Base-by-base conservation (phyloP, 2,797 vertebrate species). In the Ambastaia sidthimunki region DNA sequence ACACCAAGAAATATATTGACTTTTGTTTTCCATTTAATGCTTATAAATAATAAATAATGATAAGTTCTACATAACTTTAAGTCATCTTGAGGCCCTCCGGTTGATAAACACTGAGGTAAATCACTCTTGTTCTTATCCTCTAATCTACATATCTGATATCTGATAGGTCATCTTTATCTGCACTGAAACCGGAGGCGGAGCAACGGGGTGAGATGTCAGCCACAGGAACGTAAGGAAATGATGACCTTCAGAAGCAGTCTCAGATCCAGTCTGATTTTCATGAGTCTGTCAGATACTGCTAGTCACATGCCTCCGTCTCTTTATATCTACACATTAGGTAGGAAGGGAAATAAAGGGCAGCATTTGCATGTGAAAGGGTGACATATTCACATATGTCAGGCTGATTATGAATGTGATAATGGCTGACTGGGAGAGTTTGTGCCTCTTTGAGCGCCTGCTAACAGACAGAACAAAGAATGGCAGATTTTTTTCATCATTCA, bases 161-260 rank as follows among this genome's bases (percentile, higher is more conserved):
- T 31, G 25, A 60, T 65, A 78, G 77, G 67, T 72, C 71, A 77
- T 80, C 62, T 55, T 77, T 80, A 76, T 76, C 74, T 15, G 44
- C 28, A 50, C 69, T 19, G 34, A 34, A 76, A 71, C 47, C 65
- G 71, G 85, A 67, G 69, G 50, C 25, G 44, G 52, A 81, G 50
- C 70, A 74, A 47, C 62, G 37, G 48, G 54, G 69, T 18, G 28
- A 82, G 74, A 78, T 41, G 25, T 37, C n/a, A 16, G 48, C 78
- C 68, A 13, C 74, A 50, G 69, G 76, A 28, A 28, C 2, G 28
- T 28, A 4, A 28, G 28, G 4, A 85, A 60, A n/a, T 3, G 72
- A 57, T 81, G 54, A 86, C 84, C 84, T 87, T 85, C 71, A 81
- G 44, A 12, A 76, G 68, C 57, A 41, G 0, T 66, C 65, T 65